These are phyloP conservation scores for Pachycephus smyrnensis DNA, from an alignment of 2,888 invertebrate genomes.

Conservation along the genomic window DNA sequence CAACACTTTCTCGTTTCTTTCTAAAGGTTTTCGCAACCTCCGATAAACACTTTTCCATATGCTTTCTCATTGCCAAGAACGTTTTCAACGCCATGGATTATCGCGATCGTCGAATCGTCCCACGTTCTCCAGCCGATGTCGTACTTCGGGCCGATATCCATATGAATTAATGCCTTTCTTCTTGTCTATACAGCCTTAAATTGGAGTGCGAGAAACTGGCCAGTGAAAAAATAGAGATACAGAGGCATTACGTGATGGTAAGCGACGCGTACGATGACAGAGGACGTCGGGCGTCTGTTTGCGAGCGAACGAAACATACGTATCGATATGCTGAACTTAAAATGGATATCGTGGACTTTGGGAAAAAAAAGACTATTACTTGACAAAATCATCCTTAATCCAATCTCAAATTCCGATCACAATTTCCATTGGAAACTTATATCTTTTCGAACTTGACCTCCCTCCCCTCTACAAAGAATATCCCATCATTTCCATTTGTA, in stretches of 20 bases:
- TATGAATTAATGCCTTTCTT: constrained; percentile 34
- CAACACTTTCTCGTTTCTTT: background rate
- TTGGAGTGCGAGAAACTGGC: constrained; percentile 90
- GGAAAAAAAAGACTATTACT: background rate
- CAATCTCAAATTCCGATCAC: background rate
- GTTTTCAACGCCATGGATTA: background rate
- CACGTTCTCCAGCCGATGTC: background rate
- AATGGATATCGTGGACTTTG: background rate
- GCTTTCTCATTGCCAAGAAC: background rate
- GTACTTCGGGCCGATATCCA: background rate
- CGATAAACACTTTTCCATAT: background rate
- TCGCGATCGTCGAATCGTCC: background rate
- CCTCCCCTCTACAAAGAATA: background rate
- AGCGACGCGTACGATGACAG: constrained; percentile 62
- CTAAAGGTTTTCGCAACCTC: background rate
- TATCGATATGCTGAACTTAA: background rate
- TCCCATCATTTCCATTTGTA: background rate
- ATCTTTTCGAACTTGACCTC: background rate
- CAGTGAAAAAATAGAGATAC: constrained; percentile 90
- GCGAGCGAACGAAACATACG: constrained; percentile 13
- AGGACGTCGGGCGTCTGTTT: background rate
- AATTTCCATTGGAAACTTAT: background rate
- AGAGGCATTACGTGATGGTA: constrained; percentile 90
- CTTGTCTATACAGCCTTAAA: constrained; percentile 74
- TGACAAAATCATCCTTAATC: too few species aligned